These are phyloP conservation scores for Penaeus indicus DNA, from an alignment of 1,140 invertebrate genomes.

Conservation along the genomic window DNA sequence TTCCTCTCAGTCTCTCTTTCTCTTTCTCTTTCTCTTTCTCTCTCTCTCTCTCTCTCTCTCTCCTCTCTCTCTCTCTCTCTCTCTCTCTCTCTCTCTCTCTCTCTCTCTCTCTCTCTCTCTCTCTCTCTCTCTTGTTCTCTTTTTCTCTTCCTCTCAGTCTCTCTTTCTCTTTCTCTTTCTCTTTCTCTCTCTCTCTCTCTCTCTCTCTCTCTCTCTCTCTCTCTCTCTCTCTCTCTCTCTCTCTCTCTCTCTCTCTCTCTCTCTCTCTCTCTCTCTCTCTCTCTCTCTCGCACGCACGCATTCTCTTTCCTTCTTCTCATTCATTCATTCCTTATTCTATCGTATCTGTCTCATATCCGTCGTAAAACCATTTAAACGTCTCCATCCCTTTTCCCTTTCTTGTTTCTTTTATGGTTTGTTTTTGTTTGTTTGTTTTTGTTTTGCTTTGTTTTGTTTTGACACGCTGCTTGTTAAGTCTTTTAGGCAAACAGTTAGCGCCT, in stretches of 20 bases:
- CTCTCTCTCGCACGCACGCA: too few relatives aligned
- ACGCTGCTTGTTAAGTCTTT: too few relatives aligned
- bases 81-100: too few relatives aligned
- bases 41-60: too few relatives aligned
- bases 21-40: too few relatives aligned
- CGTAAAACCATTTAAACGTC: not conserved
- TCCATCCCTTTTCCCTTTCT: constrained; percentile 5
- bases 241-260: not conserved
- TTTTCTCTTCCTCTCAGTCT: not conserved
- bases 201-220: not conserved
- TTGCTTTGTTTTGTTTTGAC: too few relatives aligned
- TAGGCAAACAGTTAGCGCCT: too few relatives aligned
- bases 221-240: constrained; percentile 23
- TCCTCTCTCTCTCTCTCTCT: too few relatives aligned
- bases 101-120: not conserved
- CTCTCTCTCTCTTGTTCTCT: not conserved
- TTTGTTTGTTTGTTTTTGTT: too few relatives aligned
- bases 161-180: not conserved
- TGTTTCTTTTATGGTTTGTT: not conserved
- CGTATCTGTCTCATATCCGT: too few relatives aligned
- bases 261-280: not conserved
- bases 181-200: not conserved
- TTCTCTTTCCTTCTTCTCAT: not conserved
- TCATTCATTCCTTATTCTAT: too few relatives aligned
- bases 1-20: not conserved